Percentiles rank a stretch among this genome's conserved stretches.
These are phyloP conservation scores for Delia radicum DNA, from an alignment of 1,140 invertebrate species.

Conservation along the genomic window DNA sequence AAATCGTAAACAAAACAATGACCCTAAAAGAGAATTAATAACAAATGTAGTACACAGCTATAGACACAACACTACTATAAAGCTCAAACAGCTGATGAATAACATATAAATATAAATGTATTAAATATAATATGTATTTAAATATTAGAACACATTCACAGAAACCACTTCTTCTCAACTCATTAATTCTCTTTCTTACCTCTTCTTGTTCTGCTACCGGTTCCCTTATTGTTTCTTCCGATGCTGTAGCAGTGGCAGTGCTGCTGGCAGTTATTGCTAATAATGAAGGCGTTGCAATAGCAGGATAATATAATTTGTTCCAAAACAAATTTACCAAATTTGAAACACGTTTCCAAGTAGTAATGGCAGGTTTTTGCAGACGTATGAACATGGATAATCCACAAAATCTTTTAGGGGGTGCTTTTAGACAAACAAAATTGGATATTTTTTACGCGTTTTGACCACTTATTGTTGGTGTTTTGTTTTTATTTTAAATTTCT, in stretches of 20 bases:
- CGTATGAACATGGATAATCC: conserved; percentile 29
- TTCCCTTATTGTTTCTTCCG: not conserved
- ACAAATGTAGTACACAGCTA: not conserved
- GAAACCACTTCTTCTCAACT: too few relatives aligned
- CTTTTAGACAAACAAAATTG: too few relatives aligned
- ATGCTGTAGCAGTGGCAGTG: not conserved
- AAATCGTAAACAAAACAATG: conserved; percentile 2
- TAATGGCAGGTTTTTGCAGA: conserved; percentile 61
- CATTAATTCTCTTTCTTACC: not conserved
- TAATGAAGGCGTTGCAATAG: conserved; percentile 34
- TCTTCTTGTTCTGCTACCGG: not conserved
- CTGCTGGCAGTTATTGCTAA: conserved; percentile 14
- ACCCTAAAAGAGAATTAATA: not conserved
- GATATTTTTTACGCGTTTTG: not conserved
- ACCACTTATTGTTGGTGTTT: not conserved
- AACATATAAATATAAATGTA: not conserved
- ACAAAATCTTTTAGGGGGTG: not conserved
- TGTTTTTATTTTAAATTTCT: not conserved
- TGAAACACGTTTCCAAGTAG: conserved; percentile 64
- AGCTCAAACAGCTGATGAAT: not conserved
- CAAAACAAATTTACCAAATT: conserved; percentile 61
- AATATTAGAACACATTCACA: too few relatives aligned
- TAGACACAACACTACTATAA: not conserved
- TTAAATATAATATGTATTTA: not conserved
- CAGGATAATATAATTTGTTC: conserved; percentile 59